Evolutionary conservation across 2,888 invertebrate species (phyloP).

Genomic region (Rugalucina vietnamica): DNA sequence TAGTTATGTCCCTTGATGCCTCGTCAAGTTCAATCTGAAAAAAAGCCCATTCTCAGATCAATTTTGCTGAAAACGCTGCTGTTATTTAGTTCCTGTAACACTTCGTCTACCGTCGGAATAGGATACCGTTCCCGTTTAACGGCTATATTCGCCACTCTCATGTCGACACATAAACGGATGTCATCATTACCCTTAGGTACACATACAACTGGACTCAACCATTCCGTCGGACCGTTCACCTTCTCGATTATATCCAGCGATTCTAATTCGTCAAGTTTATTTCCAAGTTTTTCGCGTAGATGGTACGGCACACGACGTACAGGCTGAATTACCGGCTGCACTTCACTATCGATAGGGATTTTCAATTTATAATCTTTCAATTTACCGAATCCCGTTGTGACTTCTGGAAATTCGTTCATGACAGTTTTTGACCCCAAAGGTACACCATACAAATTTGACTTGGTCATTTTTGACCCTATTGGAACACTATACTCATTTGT

Average conservation of each 20-base stretch:
- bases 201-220: constrained; percentile 38
- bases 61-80: constrained; percentile 62
- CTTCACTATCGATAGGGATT: not conserved
- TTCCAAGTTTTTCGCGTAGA: constrained; percentile 31
- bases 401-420: not conserved
- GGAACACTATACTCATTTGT: too few species aligned
- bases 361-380: constrained; percentile 15
- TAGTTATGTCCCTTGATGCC: constrained; percentile 48
- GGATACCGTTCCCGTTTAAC: constrained; percentile 33
- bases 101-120: constrained; percentile 39
- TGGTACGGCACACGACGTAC: constrained; percentile 45
- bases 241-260: constrained; percentile 38
- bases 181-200: constrained; percentile 35
- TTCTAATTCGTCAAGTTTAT: constrained; percentile 24
- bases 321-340: constrained; percentile 15
- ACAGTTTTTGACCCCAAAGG: too few species aligned
- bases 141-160: constrained; percentile 43
- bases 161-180: constrained; percentile 49
- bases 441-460: too few species aligned
- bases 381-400: constrained; percentile 8
- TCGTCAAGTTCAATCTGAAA: constrained; percentile 49
- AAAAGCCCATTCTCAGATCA: constrained; percentile 65
- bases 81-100: constrained; percentile 38
- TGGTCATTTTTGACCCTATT: too few species aligned
- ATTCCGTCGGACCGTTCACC: constrained; percentile 27